Conservation (phyloP, 2,113 vertebrate species). For the Zingel zingel region DNA sequence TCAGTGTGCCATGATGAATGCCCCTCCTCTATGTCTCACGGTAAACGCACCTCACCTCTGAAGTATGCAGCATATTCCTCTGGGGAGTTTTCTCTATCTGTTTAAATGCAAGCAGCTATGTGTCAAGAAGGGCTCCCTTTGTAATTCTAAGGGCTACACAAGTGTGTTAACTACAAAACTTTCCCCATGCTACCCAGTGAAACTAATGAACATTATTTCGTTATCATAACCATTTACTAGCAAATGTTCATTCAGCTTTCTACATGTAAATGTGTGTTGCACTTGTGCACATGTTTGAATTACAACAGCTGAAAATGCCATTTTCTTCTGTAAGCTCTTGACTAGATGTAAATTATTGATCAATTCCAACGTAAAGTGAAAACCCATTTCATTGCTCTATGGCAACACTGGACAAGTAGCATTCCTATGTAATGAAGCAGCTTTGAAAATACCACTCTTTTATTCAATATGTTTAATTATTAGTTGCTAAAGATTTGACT, state of each 20-base stretch:
- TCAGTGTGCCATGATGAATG: conserved; percentile 68
- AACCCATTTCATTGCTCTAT: conserved; percentile 76
- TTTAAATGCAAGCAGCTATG: conserved; percentile 55
- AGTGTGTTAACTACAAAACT: conserved; percentile 26
- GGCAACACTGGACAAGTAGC: conserved; percentile 59
- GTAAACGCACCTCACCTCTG: conserved; percentile 57
- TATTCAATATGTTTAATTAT: neutral
- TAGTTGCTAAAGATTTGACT: neutral
- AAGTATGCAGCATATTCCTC: conserved; percentile 48
- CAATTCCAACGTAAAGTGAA: conserved; percentile 59
- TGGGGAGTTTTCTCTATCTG: conserved; percentile 43
- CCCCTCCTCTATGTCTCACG: conserved; percentile 61
- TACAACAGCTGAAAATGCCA: neutral
- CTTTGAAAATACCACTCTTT: neutral
- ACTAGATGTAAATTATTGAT: conserved; percentile 36
- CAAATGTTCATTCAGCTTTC: conserved; percentile 26
- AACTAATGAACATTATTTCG: conserved; percentile 49
- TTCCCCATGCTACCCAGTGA: conserved; percentile 21
- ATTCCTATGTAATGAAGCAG: neutral
- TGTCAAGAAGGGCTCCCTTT: conserved; percentile 45
- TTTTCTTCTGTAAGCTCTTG: conserved; percentile 22
- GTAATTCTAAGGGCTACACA: conserved; percentile 38
- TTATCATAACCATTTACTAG: conserved; percentile 40
- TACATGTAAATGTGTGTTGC: conserved; percentile 28
- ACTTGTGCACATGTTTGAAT: conserved; percentile 25